Conservation (phyloP, 2,113 vertebrate genomes). For the Gadus macrocephalus region DNA sequence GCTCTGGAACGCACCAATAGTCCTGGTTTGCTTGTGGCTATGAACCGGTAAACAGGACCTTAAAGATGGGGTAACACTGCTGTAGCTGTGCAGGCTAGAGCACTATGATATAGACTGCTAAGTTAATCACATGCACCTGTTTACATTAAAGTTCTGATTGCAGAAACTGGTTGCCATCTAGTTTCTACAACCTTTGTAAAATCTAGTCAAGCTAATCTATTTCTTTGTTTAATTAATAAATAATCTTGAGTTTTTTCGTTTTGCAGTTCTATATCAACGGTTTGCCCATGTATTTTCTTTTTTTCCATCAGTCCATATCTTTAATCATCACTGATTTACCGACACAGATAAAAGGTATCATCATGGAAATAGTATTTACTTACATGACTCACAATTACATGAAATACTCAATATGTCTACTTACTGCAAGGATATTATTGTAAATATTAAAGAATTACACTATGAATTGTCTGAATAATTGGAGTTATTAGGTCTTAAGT, state of each 20-base stretch:
- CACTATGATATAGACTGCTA: too few species aligned
- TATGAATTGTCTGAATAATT: not conserved
- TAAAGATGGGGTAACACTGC: too few species aligned
- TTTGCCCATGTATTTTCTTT: constrained; percentile 2
- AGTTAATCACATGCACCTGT: too few species aligned
- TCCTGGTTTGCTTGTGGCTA: too few species aligned
- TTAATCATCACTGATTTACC: constrained; percentile 12
- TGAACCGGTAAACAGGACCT: too few species aligned
- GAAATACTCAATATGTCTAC: constrained; percentile 23
- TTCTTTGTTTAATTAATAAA: too few species aligned
- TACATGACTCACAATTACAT: constrained; percentile 22
- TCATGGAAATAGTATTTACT: constrained; percentile 27
- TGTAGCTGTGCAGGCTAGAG: too few species aligned
- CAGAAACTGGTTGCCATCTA: too few species aligned
- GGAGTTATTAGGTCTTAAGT: not conserved
- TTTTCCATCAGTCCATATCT: not conserved
- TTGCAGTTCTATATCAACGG: not conserved
- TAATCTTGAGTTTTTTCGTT: not conserved
- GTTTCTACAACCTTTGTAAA: too few species aligned
- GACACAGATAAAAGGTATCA: constrained; percentile 27
- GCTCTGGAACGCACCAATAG: too few species aligned
- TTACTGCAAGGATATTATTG: constrained; percentile 44
- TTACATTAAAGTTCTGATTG: too few species aligned
- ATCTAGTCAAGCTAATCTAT: too few species aligned
- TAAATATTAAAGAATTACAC: constrained; percentile 54